Conservation (phyloP, 2,888 invertebrate genomes). For the Polydrusus pterygomalis region DNA sequence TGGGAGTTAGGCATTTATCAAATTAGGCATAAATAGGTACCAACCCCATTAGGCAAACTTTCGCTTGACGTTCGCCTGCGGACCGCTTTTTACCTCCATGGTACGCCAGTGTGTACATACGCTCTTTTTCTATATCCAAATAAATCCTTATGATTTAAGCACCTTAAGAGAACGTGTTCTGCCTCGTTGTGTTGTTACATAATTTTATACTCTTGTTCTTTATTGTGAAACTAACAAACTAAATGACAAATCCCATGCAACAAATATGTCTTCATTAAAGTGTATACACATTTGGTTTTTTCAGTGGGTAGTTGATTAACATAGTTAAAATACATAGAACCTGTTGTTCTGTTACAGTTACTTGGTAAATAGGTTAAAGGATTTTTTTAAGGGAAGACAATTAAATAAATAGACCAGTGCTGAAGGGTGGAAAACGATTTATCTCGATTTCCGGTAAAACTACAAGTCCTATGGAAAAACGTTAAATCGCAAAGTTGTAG, state of each 20-base stretch:
- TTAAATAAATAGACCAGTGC: no score
- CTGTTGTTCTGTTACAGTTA: constrained; percentile 25
- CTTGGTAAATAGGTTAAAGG: neutral
- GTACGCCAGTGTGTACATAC: no score
- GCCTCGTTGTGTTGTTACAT: constrained; percentile 31
- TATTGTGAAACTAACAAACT: constrained; percentile 43
- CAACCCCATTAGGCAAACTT: no score
- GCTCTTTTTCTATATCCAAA: no score
- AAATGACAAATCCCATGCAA: constrained; percentile 44
- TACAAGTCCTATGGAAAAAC: no score
- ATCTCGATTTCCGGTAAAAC: no score
- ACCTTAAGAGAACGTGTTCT: constrained; percentile 21
- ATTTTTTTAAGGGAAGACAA: neutral
- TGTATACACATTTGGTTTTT: constrained; percentile 27
- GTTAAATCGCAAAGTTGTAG: no score
- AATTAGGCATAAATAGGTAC: no score
- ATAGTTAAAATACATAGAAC: constrained; percentile 39
- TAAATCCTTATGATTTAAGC: constrained; percentile 30
- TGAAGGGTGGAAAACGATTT: no score
- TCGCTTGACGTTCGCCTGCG: no score
- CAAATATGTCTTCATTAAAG: constrained; percentile 44
- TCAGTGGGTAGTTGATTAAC: constrained; percentile 48
- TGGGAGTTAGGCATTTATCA: no score
- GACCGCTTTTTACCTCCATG: no score
- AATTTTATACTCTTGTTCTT: constrained; percentile 29